These are phyloP conservation scores for Nothura maculosa DNA, from an alignment of 2,797 vertebrate species.

Conservation along the genomic window DNA sequence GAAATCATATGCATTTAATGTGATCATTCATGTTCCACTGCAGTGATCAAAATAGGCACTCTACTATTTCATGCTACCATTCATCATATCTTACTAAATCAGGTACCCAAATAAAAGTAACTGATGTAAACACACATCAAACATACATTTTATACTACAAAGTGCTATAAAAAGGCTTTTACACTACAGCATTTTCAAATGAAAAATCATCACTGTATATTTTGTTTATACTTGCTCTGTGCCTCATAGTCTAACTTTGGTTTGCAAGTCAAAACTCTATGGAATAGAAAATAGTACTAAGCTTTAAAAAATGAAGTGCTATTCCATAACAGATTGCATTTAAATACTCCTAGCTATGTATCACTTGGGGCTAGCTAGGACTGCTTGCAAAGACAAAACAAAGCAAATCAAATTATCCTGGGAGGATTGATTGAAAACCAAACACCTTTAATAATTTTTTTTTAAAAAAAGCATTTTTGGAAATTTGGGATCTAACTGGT, in stretches of 20 bases:
- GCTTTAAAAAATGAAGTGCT: background rate
- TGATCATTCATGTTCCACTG: slow-evolving; percentile 8
- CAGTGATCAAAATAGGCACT: slow-evolving; percentile 8
- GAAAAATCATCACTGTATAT: background rate
- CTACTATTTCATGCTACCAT: background rate
- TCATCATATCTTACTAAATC: background rate
- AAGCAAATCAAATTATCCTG: background rate
- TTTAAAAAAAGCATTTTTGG: background rate
- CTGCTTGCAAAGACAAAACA: background rate
- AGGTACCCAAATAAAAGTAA: background rate
- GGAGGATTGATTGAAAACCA: background rate
- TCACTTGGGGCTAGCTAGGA: background rate
- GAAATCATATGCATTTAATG: slow-evolving; percentile 30
- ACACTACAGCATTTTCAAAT: background rate
- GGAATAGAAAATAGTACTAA: background rate
- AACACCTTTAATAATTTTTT: background rate
- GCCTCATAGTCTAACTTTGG: background rate
- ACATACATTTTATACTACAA: background rate
- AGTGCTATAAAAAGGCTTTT: background rate
- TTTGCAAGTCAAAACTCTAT: background rate
- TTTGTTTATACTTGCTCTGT: background rate
- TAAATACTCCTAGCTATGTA: background rate
- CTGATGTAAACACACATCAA: background rate
- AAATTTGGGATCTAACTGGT: background rate
- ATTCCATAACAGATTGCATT: background rate